These are phyloP conservation scores for Euclidia mi DNA, from an alignment of 2,888 invertebrate genomes.

Conservation along the genomic window DNA sequence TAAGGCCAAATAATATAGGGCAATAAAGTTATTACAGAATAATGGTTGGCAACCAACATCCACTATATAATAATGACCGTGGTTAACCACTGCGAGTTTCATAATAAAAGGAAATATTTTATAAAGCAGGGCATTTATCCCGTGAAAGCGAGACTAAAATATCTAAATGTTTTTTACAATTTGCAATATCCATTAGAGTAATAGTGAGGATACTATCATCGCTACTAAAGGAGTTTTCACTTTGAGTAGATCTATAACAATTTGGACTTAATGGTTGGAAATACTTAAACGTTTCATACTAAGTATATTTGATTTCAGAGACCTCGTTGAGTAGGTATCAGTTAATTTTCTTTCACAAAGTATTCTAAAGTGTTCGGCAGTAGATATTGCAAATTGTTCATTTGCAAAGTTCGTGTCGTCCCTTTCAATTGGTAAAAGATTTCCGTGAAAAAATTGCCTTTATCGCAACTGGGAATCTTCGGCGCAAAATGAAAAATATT, in stretches of 20 bases:
- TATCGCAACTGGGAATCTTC: slow-evolving; percentile 40
- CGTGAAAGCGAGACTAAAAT: slow-evolving; percentile 2
- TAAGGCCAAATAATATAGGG: too few relatives aligned
- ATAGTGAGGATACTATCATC: slow-evolving; percentile 2
- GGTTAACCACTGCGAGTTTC: too few relatives aligned
- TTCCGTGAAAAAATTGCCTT: slow-evolving; percentile 50
- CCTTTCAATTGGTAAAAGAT: slow-evolving; percentile 59
- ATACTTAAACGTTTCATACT: slow-evolving; percentile 55
- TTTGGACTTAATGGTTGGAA: slow-evolving; percentile 58
- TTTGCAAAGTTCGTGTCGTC: slow-evolving; percentile 53
- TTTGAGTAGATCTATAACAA: slow-evolving; percentile 55
- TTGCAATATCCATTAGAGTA: slow-evolving; percentile 15
- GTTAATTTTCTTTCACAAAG: slow-evolving; percentile 60
- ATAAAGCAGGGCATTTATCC: too few relatives aligned
- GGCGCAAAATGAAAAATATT: slow-evolving; percentile 41
- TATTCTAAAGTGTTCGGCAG: slow-evolving; percentile 51
- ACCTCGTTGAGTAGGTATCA: slow-evolving; percentile 45
- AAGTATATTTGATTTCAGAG: slow-evolving; percentile 49
- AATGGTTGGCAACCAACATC: too few relatives aligned
- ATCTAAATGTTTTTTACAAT: slow-evolving; percentile 16
- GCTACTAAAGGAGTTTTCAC: slow-evolving; percentile 46
- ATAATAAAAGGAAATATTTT: too few relatives aligned
- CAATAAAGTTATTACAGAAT: too few relatives aligned
- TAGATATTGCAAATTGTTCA: slow-evolving; percentile 61
- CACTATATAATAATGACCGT: too few relatives aligned